Evolutionary conservation across 2,797 vertebrate genomes (phyloP), one percentile per base, ranked within the genome.

Genomic region (Epinephelus awoara): DNA sequence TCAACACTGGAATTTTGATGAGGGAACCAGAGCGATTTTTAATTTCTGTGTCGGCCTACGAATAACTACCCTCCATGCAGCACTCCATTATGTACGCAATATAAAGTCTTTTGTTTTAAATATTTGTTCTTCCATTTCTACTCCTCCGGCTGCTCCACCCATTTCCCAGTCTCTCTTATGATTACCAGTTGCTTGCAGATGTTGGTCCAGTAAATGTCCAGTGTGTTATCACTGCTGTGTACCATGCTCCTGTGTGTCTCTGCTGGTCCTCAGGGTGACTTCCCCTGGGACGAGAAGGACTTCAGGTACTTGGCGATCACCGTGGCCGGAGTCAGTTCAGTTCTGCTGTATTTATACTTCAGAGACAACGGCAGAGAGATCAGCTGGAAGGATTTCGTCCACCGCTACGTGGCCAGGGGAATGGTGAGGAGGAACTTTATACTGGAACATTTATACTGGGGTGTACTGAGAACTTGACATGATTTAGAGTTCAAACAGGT

Each of bases 351-450:
- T 78, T 83, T 94, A 10, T 96, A 87, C 83, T 92, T 96, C 82
- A 87, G 89, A 91, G 95, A 96, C 65, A 80, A 72, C 0, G 94
- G 96, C 68, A 92, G 74, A 67, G 96, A 97, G 82, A 96, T 97
- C 87, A 96, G 84, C 80, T 97, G 96, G 97, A 97, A 97, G 84
- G 96, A 96, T 67, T 97, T 97, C 47, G 93, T 96, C 2, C 94
- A 96, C 21, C 91, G 74, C 47, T 97, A 94, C 85, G 79, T 97
- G 71, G 94, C 91, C 78, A 90, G 95, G 83, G 96, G 96, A 59
- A 27, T 95, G 90, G 96, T 96, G 81, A 95, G 96, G 67, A 21
- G 17, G 46, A 11, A 67, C 4, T 7, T 42, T 12, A 61, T 2
- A n/a, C n/a, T n/a, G n/a, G n/a, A n/a, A n/a, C n/a, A n/a, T n/a